phyloP scores from a whole-genome alignment of 92 coral and sea anemone genomes.

The Actinernus sp. region DNA sequence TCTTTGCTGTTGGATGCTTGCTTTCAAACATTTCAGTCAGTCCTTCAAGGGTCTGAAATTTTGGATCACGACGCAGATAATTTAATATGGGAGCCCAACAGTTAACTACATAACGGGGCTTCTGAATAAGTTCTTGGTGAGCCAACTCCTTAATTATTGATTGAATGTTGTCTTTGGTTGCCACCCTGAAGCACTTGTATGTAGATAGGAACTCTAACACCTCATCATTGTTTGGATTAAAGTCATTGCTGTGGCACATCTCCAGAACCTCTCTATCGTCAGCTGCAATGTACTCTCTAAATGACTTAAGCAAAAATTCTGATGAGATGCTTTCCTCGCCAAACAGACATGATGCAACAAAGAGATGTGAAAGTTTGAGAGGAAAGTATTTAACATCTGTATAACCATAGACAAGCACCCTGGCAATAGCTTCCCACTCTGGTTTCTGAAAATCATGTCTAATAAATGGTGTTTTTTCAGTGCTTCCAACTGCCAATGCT shows the following conservation, averaged over 20 bases:
- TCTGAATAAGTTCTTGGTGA: constrained; percentile 46
- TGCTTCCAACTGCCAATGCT: constrained; percentile 21
- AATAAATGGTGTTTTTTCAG: constrained; percentile 24
- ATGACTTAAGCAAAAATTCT: constrained; percentile 35
- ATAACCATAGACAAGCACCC: constrained; percentile 22
- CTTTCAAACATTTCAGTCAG: constrained; percentile 17
- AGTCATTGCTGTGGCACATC: constrained; percentile 23
- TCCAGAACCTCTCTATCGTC: constrained; percentile 38
- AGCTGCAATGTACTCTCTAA: constrained; percentile 17
- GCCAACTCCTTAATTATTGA: constrained; percentile 13
- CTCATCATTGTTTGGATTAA: constrained; percentile 39
- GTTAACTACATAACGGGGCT: constrained; percentile 28
- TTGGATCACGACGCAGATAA: constrained; percentile 18
- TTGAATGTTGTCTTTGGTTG: constrained; percentile 20
- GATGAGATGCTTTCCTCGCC: constrained; percentile 12
- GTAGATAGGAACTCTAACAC: constrained; percentile 35
- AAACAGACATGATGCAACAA: constrained; percentile 33
- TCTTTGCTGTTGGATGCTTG: constrained; percentile 25
- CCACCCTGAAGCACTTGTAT: constrained; percentile 29
- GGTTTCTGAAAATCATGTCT: constrained; percentile 40
- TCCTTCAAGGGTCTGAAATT: constrained; percentile 14
- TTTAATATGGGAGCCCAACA: constrained; percentile 29
- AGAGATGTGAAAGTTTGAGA: constrained; percentile 26
- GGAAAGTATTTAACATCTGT: constrained; percentile 3
- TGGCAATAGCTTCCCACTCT: constrained; percentile 29